Evolutionary conservation across 2,797 vertebrate species (phyloP).

Genomic region (Smutsia temminckii): DNA sequence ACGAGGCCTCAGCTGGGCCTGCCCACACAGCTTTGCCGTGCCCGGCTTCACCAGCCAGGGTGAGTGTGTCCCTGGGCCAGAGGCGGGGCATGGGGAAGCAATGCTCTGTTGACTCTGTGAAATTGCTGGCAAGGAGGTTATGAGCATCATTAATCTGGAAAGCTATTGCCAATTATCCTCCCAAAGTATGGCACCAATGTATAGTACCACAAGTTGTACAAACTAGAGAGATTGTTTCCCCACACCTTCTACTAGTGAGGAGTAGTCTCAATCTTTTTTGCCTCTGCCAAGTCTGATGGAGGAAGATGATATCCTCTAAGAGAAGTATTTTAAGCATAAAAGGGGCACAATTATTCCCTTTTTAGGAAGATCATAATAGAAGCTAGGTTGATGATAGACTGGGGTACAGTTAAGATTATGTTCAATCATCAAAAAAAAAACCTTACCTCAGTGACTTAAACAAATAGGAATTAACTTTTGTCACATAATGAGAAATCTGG

Average conservation of each 20-base stretch:
- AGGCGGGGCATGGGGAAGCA: fast-evolving
- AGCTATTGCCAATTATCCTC: not conserved
- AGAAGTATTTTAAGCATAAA: not conserved
- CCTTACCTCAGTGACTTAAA: not conserved
- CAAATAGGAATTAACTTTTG: not conserved
- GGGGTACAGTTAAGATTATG: not conserved
- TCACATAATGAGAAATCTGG: not conserved
- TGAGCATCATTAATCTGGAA: not conserved
- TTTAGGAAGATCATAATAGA: not conserved
- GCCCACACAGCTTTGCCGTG: fast-evolving
- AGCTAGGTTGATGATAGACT: not conserved
- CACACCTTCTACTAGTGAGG: not conserved
- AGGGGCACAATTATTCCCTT: not conserved
- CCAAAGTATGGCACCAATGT: fast-evolving
- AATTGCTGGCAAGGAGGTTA: not conserved
- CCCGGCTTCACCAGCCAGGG: not conserved
- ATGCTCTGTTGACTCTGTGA: fast-evolving
- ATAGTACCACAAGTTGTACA: not conserved
- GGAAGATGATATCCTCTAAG: not conserved
- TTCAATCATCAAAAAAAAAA: not conserved
- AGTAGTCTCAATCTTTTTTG: not conserved
- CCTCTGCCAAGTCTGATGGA: not conserved
- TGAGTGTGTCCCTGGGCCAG: not conserved
- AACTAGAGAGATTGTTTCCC: too few relatives aligned
- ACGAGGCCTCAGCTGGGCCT: not conserved